phyloP scores from a whole-genome alignment of 2,797 vertebrate genomes.

The Phrynocephalus vlangalii region DNA sequence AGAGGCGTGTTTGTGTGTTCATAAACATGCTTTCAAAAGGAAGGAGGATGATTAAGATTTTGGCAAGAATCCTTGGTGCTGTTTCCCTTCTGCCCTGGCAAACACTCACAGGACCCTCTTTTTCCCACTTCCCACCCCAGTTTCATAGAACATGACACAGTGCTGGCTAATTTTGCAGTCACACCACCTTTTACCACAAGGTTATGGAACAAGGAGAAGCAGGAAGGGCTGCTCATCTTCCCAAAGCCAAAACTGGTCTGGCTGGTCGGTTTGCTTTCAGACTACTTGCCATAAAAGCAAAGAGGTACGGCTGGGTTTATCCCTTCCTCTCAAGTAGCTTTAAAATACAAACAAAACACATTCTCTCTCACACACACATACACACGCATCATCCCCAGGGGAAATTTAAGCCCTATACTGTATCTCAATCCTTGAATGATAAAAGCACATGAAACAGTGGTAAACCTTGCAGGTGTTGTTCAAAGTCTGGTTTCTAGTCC shows the following conservation, averaged over 20 bases:
- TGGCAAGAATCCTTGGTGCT: background rate
- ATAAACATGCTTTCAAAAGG: background rate
- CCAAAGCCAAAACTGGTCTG: conserved; percentile 6
- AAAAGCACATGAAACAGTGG: too few species aligned
- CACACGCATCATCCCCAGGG: too few species aligned
- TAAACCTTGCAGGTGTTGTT: too few species aligned
- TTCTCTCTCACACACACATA: background rate
- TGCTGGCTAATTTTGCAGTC: background rate
- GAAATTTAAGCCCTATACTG: too few species aligned
- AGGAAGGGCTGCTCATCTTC: background rate
- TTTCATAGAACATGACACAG: background rate
- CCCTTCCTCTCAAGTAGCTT: background rate
- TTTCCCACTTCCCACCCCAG: background rate
- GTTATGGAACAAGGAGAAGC: conserved; percentile 3
- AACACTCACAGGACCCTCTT: background rate
- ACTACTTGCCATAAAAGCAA: background rate
- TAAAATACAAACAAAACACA: background rate
- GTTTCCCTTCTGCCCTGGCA: too few species aligned
- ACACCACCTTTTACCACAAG: background rate
- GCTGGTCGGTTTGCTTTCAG: conserved; percentile 14
- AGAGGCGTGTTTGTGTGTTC: background rate
- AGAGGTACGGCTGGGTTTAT: background rate
- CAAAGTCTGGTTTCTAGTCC: too few species aligned
- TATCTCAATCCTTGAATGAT: too few species aligned
- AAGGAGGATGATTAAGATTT: background rate